A percentile compares a stretch with the other conserved stretches of the same genome.
Evolutionary conservation across 2,113 vertebrate species (phyloP).

Genomic region (Corythoichthys haematopterus): DNA sequence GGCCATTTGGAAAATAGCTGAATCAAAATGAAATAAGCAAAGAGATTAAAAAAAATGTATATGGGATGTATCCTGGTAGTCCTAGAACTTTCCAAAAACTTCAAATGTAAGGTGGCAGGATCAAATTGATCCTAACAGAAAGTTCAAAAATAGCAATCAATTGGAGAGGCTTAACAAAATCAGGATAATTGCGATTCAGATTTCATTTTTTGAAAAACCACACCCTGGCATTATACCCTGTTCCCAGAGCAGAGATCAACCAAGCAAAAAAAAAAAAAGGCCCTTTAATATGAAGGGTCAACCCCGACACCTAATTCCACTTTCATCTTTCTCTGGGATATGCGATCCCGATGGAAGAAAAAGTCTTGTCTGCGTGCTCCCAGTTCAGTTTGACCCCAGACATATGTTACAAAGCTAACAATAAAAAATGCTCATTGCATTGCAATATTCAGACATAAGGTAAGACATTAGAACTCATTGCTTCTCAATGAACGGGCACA

Average conservation of each 20-base stretch:
- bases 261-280: slow-evolving; percentile 43
- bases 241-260: slow-evolving; percentile 65
- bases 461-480: slow-evolving; percentile 74
- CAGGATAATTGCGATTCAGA: no score
- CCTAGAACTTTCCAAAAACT: no score
- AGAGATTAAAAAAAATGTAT: no score
- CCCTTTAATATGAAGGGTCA: slow-evolving; percentile 75
- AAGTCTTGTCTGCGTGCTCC: slow-evolving; percentile 53
- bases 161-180: no score
- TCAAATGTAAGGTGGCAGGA: no score
- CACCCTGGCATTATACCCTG: slow-evolving; percentile 57
- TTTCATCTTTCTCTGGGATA: slow-evolving; percentile 27
- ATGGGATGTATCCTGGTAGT: no score
- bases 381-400: slow-evolving; percentile 54
- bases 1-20: no score
- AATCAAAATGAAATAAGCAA: no score
- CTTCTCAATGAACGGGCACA: slow-evolving; percentile 68
- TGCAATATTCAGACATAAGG: slow-evolving; percentile 71
- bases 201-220: no score
- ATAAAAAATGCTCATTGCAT: slow-evolving; percentile 73
- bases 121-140: no score
- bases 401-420: slow-evolving; percentile 66
- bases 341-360: slow-evolving; percentile 54
- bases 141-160: no score
- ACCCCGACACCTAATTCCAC: slow-evolving; percentile 45